Base-by-base conservation (phyloP, 2,797 vertebrate species). In the Pyrrhura leucotis region DNA sequence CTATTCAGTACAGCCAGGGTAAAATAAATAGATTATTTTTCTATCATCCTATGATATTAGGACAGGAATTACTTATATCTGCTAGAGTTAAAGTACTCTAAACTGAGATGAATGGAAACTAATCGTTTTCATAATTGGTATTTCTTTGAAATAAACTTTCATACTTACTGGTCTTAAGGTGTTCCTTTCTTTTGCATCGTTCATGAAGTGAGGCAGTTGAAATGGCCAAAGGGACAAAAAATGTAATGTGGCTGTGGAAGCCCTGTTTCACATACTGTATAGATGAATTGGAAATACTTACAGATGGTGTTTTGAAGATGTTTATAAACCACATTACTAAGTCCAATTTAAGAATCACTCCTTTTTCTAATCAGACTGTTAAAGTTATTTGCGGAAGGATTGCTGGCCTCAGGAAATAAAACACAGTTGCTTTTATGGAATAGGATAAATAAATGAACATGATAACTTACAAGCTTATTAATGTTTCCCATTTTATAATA, bases 21-120 rank as follows among this genome's bases (percentile, higher is more conserved):
- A 91, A 87, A 85, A 90, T 76, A 76, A 87, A 85, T 77, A 67
- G 50, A 40, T 82, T 66, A 14, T 91, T 93, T 88, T 94, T 84
- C 53, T 67, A 1, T 79, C 18, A 22, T 79, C 22, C 54, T 59
- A 23, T 0, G 6, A 7, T 65, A 48, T 40, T 69, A 31, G 20
- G 17, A 44, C 14, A 66, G 40, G 14, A 89, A 47, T 85, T 85
- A 25, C 39, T 72, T 88, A 28, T 2, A 75, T 83, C 58, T 81
- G 33, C 33, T 12, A 85, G 15, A 72, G 35, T 56, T 83, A 20
- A 89, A 83, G 63, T 71, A 51, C 40, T 20, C 8, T 74, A 42
- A 71, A 35, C 18, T 28, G 40, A 81, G n/a, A 40, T 74, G 31
- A 86, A 78, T 47, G 25, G 40, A 56, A 91, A 61, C 53, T 67